Base-by-base conservation (phyloP, 2,888 invertebrate species). In the Strigamia crassipes region DNA sequence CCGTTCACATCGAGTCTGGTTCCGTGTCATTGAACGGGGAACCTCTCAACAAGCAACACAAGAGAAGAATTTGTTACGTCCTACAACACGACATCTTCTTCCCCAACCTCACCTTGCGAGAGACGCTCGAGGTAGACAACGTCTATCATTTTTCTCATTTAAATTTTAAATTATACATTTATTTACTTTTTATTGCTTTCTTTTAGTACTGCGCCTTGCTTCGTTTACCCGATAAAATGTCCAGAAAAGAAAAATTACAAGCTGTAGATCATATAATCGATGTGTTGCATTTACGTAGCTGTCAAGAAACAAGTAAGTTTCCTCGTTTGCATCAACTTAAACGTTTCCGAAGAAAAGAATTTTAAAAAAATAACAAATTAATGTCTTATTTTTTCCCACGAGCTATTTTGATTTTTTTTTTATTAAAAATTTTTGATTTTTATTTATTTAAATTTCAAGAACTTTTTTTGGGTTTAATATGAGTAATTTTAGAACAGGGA, bases 81-180 rank as follows among this genome's bases (percentile, higher is more conserved):
- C 90, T 94, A 83, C 94, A 94, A 87, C 93, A 94, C 86, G 94
- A 94, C 86, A 91, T 94, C 83, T 94, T 94, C 89, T 93, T 94
- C 86, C 91, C 94, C 80, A 93, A 93, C 86, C 90, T 94, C 85
- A 94, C 94, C 1, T 89, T 94, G 82, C 89, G 92, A 84, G 93
- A 94, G 88, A 94, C 94, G 5, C 89, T 94, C 84, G 92, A 92
- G 88, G 91, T 91, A 86, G 87, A 88, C 21, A 66, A n/a, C 12
- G 23, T 66, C 21, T 23, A 9, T 21, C 61, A 66, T 23, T 23
- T 66, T 66, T 23, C 61, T 18, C 18, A 66, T 66, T 23, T 23
- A 66, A 66, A 23, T 66, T 66, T 66, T 21, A 66, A 83, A 61
- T 41, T 80, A 12, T 12, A 21, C 18, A 6, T 9, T 51, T 80